Percentiles rank a stretch among this genome's conserved stretches.
Evolutionary conservation across 2,888 invertebrate genomes (phyloP).

Genomic region (Meghimatium bilineatum): DNA sequence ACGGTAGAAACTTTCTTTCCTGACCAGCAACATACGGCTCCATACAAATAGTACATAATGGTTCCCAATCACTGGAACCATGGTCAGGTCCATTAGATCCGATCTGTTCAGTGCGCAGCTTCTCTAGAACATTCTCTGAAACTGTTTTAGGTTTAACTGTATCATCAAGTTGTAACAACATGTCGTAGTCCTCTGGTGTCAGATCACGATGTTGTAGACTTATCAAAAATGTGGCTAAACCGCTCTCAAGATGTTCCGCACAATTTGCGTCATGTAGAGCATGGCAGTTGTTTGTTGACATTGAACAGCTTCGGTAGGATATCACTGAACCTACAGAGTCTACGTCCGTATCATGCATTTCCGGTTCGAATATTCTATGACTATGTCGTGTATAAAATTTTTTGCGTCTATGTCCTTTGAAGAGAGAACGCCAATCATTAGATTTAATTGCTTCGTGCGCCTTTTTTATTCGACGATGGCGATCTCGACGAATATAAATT

Average conservation of each 20-base stretch:
- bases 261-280: constrained; percentile 61
- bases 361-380: no score
- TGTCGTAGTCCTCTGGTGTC: constrained; percentile 76
- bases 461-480: constrained; percentile 61
- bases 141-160: constrained; percentile 72
- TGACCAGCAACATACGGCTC: constrained; percentile 69
- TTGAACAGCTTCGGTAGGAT: constrained; percentile 52
- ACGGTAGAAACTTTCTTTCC: constrained; percentile 70
- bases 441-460: constrained; percentile 69
- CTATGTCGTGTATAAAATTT: constrained; percentile 66
- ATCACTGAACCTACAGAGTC: constrained; percentile 45
- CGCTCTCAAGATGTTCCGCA: constrained; percentile 54
- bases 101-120: constrained; percentile 65
- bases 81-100: constrained; percentile 53
- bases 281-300: constrained; percentile 49
- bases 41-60: constrained; percentile 72
- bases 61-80: constrained; percentile 52
- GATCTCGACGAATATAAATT: constrained; percentile 55
- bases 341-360: constrained; percentile 59
- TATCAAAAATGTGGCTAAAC: constrained; percentile 66
- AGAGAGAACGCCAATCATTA: constrained; percentile 63
- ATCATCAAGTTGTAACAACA: constrained; percentile 72
- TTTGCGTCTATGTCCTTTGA: constrained; percentile 65
- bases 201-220: constrained; percentile 73
- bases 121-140: constrained; percentile 54